These are phyloP conservation scores for Nematostella vectensis DNA, from an alignment of 92 coral and sea anemone genomes.

Conservation along the genomic window DNA sequence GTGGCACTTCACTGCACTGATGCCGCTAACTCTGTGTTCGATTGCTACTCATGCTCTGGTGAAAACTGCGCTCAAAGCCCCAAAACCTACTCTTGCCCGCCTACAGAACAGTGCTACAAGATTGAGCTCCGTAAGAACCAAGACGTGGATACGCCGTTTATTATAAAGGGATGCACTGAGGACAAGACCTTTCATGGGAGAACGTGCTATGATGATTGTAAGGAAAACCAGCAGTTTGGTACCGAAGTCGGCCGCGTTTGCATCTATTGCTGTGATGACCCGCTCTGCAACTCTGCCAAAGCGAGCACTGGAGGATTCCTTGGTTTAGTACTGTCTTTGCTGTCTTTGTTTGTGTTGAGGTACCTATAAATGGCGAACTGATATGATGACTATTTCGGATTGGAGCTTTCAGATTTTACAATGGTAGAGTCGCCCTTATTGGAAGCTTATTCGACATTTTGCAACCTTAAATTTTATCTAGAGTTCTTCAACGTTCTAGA, in stretches of 20 bases:
- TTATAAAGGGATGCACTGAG: constrained; percentile 52
- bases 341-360: constrained; percentile 1
- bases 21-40: constrained; percentile 12
- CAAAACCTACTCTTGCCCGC: constrained; percentile 8
- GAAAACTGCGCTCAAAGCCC: constrained; percentile 8
- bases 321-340: constrained; percentile 15
- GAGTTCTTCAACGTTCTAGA: too few species aligned
- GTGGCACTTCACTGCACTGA: too few species aligned
- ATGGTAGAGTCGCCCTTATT: too few species aligned
- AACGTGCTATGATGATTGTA: constrained; percentile 29
- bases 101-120: constrained; percentile 19
- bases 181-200: constrained; percentile 42
- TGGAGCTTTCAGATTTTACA: too few species aligned
- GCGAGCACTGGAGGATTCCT: constrained; percentile 1
- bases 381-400: too few species aligned
- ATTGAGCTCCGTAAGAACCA: constrained; percentile 21
- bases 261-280: constrained; percentile 28
- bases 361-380: constrained; percentile 1
- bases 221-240: constrained; percentile 24
- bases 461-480: too few species aligned
- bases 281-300: constrained; percentile 21
- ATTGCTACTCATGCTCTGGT: constrained; percentile 22
- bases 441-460: too few species aligned
- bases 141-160: constrained; percentile 26
- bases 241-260: constrained; percentile 15